Base-by-base conservation (phyloP, 2,797 vertebrate species). In the Acridotheres tristis region DNA sequence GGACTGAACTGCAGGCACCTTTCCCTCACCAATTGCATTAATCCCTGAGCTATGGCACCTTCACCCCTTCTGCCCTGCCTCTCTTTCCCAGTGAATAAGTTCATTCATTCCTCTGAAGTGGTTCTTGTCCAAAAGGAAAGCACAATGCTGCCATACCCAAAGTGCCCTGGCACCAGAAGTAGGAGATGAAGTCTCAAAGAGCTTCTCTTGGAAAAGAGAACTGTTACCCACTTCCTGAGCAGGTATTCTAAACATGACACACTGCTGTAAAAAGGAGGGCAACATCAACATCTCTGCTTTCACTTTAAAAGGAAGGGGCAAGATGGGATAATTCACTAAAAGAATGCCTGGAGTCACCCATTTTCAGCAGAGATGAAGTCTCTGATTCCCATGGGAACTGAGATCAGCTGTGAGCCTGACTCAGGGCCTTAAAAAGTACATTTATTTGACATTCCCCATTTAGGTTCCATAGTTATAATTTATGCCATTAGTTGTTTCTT, bases 401-500 rank as follows among this genome's bases (percentile, higher is more conserved):
- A 73, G 29, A 59, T 71, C 2, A 0, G 23, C 30, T 75, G 54
- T 66, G 71, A 77, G 47, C 22, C 55, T 50, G 32, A 90, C 15
- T 36, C 0, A 0, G 25, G 30, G 9, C 18, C 67, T 72, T 61
- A 34, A 88, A 80, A 89, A 50, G 29, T 19, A 54, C 26, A 55
- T 68, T 66, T 62, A 58, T 88, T 92, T 92, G 55, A 45, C 69
- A 87, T 94, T 88, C 19, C 19, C 54, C 48, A 50, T 66, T 87
- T 72, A 67, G 57, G 85, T 80, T 75, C 57, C 76, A 42, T 32
- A 72, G 73, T n/a, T 86, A 51, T 42, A 88, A 85, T 73, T 94
- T 73, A 74, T 84, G 43, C 88, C 23, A 54, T 82, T 90, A 83
- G 58, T 14, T 85, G n/a, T 81, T 86, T 89, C 74, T 88, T 92